Conservation (phyloP, 1,140 invertebrate species). For the Acyrthosiphon pisum region DNA sequence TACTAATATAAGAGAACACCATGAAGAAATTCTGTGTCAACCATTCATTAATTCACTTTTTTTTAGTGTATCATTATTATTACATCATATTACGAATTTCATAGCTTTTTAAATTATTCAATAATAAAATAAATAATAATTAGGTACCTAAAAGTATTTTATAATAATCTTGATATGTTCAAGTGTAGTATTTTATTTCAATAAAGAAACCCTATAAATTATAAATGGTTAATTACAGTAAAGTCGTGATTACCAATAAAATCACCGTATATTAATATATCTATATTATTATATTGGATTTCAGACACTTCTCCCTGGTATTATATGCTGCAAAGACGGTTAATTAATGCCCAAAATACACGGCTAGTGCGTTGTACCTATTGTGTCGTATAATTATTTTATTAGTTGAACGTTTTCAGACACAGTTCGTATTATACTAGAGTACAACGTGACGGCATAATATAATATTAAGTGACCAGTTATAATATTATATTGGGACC, state of each 20-base stretch:
- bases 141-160: too few relatives aligned
- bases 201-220: background rate
- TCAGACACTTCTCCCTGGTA: background rate
- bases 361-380: background rate
- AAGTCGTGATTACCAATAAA: background rate
- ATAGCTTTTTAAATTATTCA: too few relatives aligned
- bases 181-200: background rate
- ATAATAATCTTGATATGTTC: background rate
- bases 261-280: background rate
- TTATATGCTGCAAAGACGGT: background rate
- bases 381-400: background rate
- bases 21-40: too few relatives aligned
- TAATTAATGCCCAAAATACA: background rate
- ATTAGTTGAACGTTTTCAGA: background rate
- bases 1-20: too few relatives aligned
- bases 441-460: background rate
- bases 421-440: background rate
- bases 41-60: too few relatives aligned
- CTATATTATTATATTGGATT: background rate
- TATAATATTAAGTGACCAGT: background rate
- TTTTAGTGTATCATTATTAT: too few relatives aligned
- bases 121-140: too few relatives aligned
- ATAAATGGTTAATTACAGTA: background rate
- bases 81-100: too few relatives aligned
- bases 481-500: background rate